Percentiles rank a stretch among this genome's conserved stretches.
Conservation (phyloP, 2,888 invertebrate species). For the Drosophila affinis region DNA sequence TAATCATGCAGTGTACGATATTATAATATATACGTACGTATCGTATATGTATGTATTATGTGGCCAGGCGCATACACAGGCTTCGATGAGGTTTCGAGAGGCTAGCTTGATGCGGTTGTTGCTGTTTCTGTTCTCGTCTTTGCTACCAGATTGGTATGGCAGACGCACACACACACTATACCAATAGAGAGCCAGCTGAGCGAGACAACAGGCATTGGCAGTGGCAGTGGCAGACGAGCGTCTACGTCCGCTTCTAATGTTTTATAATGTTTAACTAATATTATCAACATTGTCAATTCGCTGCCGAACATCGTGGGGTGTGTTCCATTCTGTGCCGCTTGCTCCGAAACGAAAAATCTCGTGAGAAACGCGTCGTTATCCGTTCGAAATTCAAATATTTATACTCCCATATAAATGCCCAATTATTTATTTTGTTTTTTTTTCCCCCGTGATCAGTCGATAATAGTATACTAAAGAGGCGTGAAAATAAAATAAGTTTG, state of each 20-base stretch:
- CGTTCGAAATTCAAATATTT: slow-evolving; percentile 37
- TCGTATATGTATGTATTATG: background rate
- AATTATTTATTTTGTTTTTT: slow-evolving; percentile 30
- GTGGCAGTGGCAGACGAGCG: slow-evolving; percentile 18
- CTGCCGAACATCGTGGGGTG: slow-evolving; percentile 82
- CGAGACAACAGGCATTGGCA: slow-evolving; percentile 16
- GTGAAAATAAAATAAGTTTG: slow-evolving; percentile 43
- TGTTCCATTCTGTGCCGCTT: slow-evolving; percentile 80
- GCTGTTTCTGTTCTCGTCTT: slow-evolving; percentile 23
- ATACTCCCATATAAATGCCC: slow-evolving; percentile 35
- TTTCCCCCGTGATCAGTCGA: slow-evolving; percentile 13
- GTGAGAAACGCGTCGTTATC: slow-evolving; percentile 66
- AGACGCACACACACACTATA: slow-evolving; percentile 1
- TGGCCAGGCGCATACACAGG: slow-evolving; percentile 6
- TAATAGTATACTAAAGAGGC: slow-evolving; percentile 22
- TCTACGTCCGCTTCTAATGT: slow-evolving; percentile 71
- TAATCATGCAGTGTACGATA: slow-evolving; percentile 31
- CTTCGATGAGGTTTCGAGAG: slow-evolving; percentile 35
- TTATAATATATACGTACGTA: slow-evolving; percentile 9
- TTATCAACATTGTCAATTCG: slow-evolving; percentile 81
- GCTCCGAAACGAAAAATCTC: slow-evolving; percentile 53
- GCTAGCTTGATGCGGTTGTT: slow-evolving; percentile 33
- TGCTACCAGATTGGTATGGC: slow-evolving; percentile 19
- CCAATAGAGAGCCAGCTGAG: background rate
- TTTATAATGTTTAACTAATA: slow-evolving; percentile 82